Evolutionary conservation across 2,113 vertebrate genomes (phyloP), one percentile per base, ranked within the genome.

Genomic region (Bettongia penicillata): DNA sequence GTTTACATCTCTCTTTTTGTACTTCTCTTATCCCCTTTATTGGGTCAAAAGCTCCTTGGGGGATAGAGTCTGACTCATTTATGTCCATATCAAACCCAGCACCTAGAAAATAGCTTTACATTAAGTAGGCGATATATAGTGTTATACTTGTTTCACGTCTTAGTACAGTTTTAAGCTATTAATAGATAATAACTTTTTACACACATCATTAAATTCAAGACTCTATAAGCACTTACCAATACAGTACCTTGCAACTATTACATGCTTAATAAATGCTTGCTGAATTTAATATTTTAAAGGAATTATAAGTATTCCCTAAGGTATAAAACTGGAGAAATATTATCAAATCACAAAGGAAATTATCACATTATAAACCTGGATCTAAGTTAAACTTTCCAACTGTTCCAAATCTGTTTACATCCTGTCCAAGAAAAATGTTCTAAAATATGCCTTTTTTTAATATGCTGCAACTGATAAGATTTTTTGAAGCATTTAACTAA

Each of bases 331-430:
- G 96, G 96, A 97, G 98, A 98, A 97, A n/a, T 84, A n/a, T 57
- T 98, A 97, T 98, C 94, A 95, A 94, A 50, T 96, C 97, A 57
- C 97, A 97, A 97, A 98, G 96, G 96, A 98, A 98, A 98, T 97
- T 98, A 98, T 97, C 95, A 51, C 97, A 97, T 94, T 98, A 97
- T 92, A 95, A 95, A n/a, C 97, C 96, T 94, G 3, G 93, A n/a
- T n/a, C 91, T 84, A 90, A 53, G 94, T 97, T 98, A 98, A 97
- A 94, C 96, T 97, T 95, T 89, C 95, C 94, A 91, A 93, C 92
- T 49, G 51, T 97, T 91, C 94, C 96, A 95, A 97, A 93, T 31
- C 95, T 97, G 53, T 94, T 98, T 97, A 97, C 68, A 98, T 96
- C 96, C 98, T 97, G 97, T 97, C 95, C 96, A 97, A 43, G 95